phyloP scores from a whole-genome alignment of 2,797 vertebrate species.

The Mionectes olivaceus region DNA sequence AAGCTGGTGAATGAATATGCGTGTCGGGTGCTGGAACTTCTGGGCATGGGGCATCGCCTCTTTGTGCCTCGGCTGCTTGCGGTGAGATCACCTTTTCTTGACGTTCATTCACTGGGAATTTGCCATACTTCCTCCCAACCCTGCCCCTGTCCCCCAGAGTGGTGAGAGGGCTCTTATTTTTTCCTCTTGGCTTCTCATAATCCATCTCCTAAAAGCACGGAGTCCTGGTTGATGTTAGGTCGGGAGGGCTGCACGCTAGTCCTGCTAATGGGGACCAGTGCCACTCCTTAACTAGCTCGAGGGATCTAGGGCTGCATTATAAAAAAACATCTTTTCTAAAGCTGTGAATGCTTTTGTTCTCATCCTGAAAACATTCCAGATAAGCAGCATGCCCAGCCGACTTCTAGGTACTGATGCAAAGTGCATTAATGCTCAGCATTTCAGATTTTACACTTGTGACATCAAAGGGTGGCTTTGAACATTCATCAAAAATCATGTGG shows the following conservation, averaged over 20 bases:
- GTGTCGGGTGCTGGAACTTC: constrained; percentile 91
- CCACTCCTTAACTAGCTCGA: constrained; percentile 69
- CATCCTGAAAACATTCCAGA: not conserved
- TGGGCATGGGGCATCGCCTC: constrained; percentile 98
- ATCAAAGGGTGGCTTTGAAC: constrained; percentile 29
- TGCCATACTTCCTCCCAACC: not conserved
- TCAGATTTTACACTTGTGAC: not conserved
- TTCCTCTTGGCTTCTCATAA: not conserved
- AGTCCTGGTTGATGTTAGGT: not conserved
- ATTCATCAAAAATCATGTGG: not conserved
- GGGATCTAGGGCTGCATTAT: not conserved
- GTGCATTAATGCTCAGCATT: constrained; percentile 12
- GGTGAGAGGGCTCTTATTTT: not conserved
- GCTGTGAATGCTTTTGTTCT: constrained; percentile 32
- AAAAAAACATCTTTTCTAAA: not conserved
- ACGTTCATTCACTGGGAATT: constrained; percentile 40
- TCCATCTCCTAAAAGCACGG: not conserved
- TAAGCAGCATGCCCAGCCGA: not conserved
- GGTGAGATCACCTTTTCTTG: constrained; percentile 86
- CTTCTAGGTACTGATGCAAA: constrained; percentile 1
- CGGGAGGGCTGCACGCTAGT: not conserved
- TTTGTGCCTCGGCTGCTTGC: constrained; percentile 96
- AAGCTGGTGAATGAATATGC: constrained; percentile 90
- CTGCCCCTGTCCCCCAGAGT: not conserved
- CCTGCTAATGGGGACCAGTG: not conserved